These are phyloP conservation scores for Akabosia matsudoensis DNA, from an alignment of 1,140 invertebrate species.

Conservation along the genomic window DNA sequence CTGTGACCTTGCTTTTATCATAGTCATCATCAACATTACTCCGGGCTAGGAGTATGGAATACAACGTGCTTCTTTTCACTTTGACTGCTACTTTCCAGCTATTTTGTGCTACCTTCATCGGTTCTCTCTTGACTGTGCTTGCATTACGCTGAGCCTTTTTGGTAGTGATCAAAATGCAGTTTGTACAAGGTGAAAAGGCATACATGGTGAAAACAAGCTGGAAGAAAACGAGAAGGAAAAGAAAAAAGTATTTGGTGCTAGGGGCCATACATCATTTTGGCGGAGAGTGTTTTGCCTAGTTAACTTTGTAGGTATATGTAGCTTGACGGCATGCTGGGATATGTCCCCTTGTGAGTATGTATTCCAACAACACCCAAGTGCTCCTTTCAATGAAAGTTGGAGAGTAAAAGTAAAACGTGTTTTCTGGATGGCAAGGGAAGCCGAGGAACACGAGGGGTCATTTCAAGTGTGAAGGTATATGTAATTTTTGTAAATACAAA, in stretches of 20 bases:
- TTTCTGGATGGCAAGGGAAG: too few species aligned
- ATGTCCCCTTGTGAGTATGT: too few species aligned
- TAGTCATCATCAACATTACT: neutral
- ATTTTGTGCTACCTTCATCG: neutral
- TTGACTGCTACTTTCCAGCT: neutral
- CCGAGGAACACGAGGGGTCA: neutral
- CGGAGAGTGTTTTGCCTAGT: neutral
- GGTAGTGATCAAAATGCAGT: too few species aligned
- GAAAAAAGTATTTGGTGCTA: neutral
- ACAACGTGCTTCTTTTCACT: neutral
- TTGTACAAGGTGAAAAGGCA: neutral
- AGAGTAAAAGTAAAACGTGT: too few species aligned
- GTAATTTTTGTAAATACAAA: neutral
- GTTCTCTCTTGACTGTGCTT: neutral
- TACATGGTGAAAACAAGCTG: neutral
- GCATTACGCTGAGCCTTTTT: too few species aligned
- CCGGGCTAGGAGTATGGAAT: neutral
- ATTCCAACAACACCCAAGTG: too few species aligned
- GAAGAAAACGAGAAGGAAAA: neutral
- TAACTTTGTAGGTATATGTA: too few species aligned
- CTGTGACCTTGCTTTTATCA: neutral
- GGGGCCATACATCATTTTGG: neutral
- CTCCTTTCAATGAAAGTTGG: too few species aligned
- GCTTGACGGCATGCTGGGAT: too few species aligned
- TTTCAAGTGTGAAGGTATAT: neutral